Evolutionary conservation across 2,113 vertebrate species (phyloP), one percentile per base, ranked within the genome.

Genomic region (Chloropsis cyanopogon): DNA sequence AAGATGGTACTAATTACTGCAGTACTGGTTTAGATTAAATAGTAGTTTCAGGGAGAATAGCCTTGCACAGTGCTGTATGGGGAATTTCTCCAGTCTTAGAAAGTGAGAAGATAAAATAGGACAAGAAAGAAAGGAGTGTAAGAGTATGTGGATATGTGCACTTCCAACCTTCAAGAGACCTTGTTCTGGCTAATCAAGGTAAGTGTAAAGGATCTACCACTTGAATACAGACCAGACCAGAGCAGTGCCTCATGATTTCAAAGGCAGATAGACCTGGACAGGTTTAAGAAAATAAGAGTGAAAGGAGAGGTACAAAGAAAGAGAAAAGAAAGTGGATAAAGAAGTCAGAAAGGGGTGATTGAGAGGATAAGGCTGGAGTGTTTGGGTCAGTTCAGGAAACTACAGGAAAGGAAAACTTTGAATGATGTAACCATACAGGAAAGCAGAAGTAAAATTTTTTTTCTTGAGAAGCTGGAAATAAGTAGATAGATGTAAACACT

Each of bases 1-100:
- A 92, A 85, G 91, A 79, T 73, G 56, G 47, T 92, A 95, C 39
- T 88, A 89, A 95, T 93, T 93, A 96, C 26, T 71, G 52, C 53
- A 79, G 46, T 16, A 29, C 44, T 94, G 50, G 56, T 79, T 95
- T 91, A 79, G 77, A 95, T 96, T 88, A 91, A 3, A 3, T 64
- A n/a, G 33, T 60, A 29, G 41, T 91, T 91, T 82, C 65, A 84
- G 53, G 57, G 64, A 89, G 41, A 83, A 75, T 9, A 92, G 56
- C 44, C 44, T 39, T 61, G 65, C 61, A 50, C 39, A 20, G 60
- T 82, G 76, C 81, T 63, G 20, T 29, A n/a, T 0, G 6, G 56
- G 49, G 60, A 57, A 90, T 49, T 83, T 63, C 33, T 90, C 17
- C 54, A 88, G 8, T 90, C 75, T 73, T 75, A 88, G 82, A 90